Percentiles rank a stretch among this genome's conserved stretches.
Evolutionary conservation across 2,797 vertebrate species (phyloP).

Genomic region (Muscicapa comitata): DNA sequence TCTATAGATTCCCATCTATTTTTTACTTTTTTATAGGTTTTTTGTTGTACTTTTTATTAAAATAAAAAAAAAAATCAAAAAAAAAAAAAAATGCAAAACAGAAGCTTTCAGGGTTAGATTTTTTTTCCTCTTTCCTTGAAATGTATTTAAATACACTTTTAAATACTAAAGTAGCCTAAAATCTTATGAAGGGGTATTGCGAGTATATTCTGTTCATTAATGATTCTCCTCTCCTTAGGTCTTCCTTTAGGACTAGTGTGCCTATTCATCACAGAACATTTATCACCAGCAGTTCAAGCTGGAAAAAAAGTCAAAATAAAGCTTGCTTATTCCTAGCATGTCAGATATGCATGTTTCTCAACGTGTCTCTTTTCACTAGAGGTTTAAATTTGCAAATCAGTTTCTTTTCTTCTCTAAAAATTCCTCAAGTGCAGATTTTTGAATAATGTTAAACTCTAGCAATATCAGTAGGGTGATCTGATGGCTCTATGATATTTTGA

Average conservation of each 20-base stretch:
- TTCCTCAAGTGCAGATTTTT: background rate
- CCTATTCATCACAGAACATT: too few relatives aligned
- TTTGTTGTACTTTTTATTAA: background rate
- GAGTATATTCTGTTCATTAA: background rate
- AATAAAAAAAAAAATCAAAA: background rate
- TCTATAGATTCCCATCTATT: background rate
- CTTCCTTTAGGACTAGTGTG: background rate
- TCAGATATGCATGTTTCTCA: background rate
- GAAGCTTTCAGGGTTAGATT: accelerated
- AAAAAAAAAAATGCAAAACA: background rate
- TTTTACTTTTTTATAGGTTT: background rate
- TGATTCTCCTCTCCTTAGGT: background rate
- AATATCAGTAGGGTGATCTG: background rate
- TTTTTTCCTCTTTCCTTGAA: background rate
- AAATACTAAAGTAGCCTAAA: background rate
- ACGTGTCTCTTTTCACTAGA: background rate
- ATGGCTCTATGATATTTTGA: background rate
- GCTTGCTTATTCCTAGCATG: background rate
- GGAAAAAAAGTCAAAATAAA: background rate
- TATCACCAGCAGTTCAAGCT: background rate
- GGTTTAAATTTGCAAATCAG: background rate
- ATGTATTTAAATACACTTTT: background rate
- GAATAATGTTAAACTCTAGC: background rate
- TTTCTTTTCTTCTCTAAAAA: background rate
- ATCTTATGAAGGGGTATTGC: background rate